Evolutionary conservation across 2,113 vertebrate species (phyloP), one percentile per base, ranked within the genome.

Genomic region (Elephantulus edwardii): DNA sequence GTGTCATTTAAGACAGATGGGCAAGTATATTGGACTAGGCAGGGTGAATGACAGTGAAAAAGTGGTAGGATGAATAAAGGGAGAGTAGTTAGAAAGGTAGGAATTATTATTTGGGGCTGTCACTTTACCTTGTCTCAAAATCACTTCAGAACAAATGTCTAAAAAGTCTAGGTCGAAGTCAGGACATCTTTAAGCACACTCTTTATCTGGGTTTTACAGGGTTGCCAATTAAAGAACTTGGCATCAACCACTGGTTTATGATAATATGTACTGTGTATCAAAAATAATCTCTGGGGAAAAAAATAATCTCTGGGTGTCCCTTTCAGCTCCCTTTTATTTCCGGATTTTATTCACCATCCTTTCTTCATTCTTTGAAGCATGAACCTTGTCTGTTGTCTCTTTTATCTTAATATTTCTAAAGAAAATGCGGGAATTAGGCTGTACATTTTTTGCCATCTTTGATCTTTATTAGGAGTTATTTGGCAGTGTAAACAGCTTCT

Each of bases 401-500:
- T 22, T 22, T 56, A 56, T 24, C 19, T 56, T 56, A 56, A 6
- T 56, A 8, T 56, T 24, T 24, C 6, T 90, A 5, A 68, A 81
- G 28, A n/a, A 28, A 40, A 38, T 64, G 22, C 86, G 56, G 12
- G 28, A 86, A 86, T 81, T 77, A 60, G 81, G 75, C 33, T 58
- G 70, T 74, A 24, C 68, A 52, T 90, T 85, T 81, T 81, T 72
- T 17, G 54, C 30, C 24, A 68, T 85, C n/a, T 79, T 83, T 80
- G 50, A 50, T 44, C 20, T 24, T 93, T 66, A 17, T 6, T 77
- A 35, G 28, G 81, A 82, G 76, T 75, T 93, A 88, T 28, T 86
- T 92, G 50, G 88, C n/a, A 44, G 35, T 60, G 11, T 85, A 86
- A 79, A 24, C 48, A 78, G 50, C 30, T 86, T 94, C 16, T 85